Evolutionary conservation across 2,113 vertebrate species (phyloP).

Genomic region (Pedetes capensis): DNA sequence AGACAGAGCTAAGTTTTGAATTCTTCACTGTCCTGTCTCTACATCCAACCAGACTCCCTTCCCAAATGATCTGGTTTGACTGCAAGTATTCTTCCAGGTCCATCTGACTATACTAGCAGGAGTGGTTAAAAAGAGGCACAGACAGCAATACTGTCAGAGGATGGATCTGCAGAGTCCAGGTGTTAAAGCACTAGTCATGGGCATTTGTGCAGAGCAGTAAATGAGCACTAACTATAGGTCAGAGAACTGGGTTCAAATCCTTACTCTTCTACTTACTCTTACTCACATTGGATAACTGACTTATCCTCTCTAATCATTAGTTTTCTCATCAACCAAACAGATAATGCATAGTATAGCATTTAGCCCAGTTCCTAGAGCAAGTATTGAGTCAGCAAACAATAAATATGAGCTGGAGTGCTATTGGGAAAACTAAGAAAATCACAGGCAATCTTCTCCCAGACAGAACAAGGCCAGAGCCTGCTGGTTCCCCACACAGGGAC

Average conservation of each 20-base stretch:
- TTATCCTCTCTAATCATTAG: background rate
- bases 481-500: background rate
- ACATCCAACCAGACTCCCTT: background rate
- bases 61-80: background rate
- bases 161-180: too few species aligned
- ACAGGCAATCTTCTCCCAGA: background rate
- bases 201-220: background rate
- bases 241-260: background rate
- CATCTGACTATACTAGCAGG: background rate
- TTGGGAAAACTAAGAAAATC: background rate
- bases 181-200: background rate
- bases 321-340: background rate
- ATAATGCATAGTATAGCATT: conserved; percentile 6
- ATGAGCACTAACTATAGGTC: background rate
- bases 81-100: background rate
- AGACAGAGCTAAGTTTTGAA: background rate
- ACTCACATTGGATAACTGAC: background rate
- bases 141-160: background rate
- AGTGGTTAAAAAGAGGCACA: background rate
- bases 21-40: background rate
- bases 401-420: background rate
- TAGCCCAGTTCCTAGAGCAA: background rate
- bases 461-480: background rate
- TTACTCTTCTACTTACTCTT: background rate
- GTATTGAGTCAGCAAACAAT: background rate